Conservation (phyloP, 2,113 vertebrate genomes). For the Antennarius striatus region DNA sequence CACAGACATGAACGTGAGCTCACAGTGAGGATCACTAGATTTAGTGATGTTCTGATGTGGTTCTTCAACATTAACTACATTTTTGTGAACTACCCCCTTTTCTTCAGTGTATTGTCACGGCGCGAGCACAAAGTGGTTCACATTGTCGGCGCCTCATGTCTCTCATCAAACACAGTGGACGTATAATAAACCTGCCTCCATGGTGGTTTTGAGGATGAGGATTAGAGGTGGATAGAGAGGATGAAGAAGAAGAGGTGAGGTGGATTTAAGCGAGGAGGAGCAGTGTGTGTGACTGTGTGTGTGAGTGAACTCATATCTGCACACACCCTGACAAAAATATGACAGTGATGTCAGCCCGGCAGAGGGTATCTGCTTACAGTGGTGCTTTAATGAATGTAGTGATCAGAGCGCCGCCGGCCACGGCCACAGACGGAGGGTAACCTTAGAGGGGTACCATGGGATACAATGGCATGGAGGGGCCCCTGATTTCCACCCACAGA, state of each 20-base stretch:
- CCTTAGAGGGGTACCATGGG: conserved; percentile 50
- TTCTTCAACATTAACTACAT: conserved; percentile 20
- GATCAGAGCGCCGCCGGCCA: conserved; percentile 40
- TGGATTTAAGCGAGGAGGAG: background rate
- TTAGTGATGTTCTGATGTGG: conserved; percentile 1
- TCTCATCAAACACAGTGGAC: conserved; percentile 46
- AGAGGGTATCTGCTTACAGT: conserved; percentile 44
- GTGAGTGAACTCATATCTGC: background rate
- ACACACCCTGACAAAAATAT: conserved; percentile 28
- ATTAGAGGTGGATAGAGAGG: conserved; percentile 13
- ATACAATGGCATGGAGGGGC: conserved; percentile 36
- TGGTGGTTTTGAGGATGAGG: background rate
- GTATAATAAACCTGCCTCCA: conserved; percentile 23
- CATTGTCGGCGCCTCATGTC: conserved; percentile 42
- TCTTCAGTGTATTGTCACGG: conserved; percentile 26
- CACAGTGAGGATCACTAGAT: background rate
- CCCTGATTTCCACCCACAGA: conserved; percentile 11
- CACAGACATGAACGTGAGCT: conserved; percentile 39
- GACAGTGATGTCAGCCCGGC: conserved; percentile 38
- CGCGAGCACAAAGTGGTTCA: conserved; percentile 56
- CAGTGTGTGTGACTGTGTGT: background rate
- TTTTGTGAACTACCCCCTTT: conserved; percentile 9
- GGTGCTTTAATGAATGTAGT: conserved; percentile 37
- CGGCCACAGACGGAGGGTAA: conserved; percentile 56
- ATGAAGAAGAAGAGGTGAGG: conserved; percentile 5